Evolutionary conservation across 2,113 vertebrate species (phyloP).

Genomic region (Tragelaphus imberbis): DNA sequence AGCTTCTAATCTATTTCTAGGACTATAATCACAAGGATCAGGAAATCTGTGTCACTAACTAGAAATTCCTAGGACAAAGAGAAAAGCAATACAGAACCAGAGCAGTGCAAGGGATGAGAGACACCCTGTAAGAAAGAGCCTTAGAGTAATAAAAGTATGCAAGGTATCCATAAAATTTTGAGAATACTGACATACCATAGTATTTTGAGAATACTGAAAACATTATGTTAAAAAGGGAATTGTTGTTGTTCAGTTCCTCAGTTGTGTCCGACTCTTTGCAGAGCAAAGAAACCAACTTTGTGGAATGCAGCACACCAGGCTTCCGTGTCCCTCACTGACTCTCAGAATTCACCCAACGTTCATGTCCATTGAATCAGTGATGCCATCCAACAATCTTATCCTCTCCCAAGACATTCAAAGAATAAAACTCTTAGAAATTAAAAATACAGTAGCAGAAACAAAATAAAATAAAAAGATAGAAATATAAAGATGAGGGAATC

Average conservation of each 20-base stretch:
- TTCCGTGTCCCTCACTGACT: not conserved
- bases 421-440: not conserved
- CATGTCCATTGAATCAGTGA: not conserved
- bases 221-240: not conserved
- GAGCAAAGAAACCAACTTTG: not conserved
- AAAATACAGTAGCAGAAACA: not conserved
- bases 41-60: not conserved
- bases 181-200: not conserved
- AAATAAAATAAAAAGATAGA: not conserved
- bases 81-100: not conserved
- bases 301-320: not conserved
- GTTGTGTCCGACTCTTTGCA: fast-evolving
- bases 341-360: not conserved
- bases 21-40: not conserved
- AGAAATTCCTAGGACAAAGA: not conserved
- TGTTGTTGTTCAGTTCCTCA: not conserved
- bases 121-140: not conserved
- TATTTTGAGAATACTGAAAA: not conserved
- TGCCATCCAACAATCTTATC: not conserved
- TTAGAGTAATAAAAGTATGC: not conserved
- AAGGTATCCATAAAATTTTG: not conserved
- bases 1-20: not conserved
- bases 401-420: not conserved
- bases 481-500: not conserved
- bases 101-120: not conserved